Percentiles rank a stretch among this genome's conserved stretches.
Conservation (phyloP, 2,888 invertebrate species). For the Clepsis dumicolana region DNA sequence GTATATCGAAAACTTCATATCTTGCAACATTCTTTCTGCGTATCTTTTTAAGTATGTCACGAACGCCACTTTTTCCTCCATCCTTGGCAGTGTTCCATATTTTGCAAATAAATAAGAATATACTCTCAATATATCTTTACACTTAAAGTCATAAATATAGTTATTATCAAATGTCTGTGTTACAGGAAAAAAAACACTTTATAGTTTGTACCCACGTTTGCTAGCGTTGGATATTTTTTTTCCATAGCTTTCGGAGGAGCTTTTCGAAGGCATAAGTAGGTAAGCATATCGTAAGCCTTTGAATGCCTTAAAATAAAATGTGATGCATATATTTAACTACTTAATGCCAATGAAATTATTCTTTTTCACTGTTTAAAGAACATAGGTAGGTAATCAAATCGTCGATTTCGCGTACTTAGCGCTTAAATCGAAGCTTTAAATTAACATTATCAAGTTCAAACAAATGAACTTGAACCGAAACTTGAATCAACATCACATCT, state of each 20-base stretch:
- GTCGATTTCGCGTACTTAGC: too few relatives aligned
- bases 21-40: constrained; percentile 22
- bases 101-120: constrained; percentile 45
- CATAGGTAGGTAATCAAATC: too few relatives aligned
- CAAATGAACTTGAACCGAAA: constrained; percentile 5
- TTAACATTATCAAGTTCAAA: background rate
- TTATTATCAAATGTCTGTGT: constrained; percentile 11
- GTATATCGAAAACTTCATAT: background rate
- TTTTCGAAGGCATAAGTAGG: too few relatives aligned
- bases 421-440: background rate
- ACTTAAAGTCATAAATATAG: constrained; percentile 13
- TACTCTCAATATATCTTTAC: constrained; percentile 48
- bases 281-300: too few relatives aligned
- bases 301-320: too few relatives aligned
- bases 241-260: too few relatives aligned
- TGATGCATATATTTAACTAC: too few relatives aligned
- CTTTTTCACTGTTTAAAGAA: too few relatives aligned
- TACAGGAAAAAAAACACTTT: background rate
- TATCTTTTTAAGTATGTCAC: constrained; percentile 31
- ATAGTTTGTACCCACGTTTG: background rate
- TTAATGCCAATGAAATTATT: too few relatives aligned
- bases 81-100: constrained; percentile 46
- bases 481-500: background rate
- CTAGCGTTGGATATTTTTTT: too few relatives aligned
- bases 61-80: constrained; percentile 43